Evolutionary conservation across 1,140 invertebrate species (phyloP), one percentile per base, ranked within the genome.

Genomic region (Orchesella cincta): DNA sequence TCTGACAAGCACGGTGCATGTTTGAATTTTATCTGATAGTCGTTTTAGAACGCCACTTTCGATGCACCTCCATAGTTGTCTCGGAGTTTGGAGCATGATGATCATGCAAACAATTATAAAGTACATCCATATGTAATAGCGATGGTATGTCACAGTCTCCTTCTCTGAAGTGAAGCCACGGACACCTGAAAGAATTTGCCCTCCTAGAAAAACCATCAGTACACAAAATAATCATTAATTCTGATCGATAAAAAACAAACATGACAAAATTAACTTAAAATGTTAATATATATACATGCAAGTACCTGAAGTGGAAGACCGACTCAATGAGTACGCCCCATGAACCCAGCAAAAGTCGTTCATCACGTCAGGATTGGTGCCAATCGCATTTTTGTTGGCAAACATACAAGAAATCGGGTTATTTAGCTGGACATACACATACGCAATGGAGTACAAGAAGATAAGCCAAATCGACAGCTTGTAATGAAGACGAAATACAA

Each of bases 401-500:
- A 23, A 46, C 54, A 57, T n/a, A 23, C 54, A 57, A 26, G 54
- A 57, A 57, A 57, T 57, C 14, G 54, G 54, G 26, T 57, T 57
- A 3, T 12, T 18, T 23, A 12, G 26, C 3, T 12, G 12, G 54
- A 57, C 54, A 23, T 57, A 57, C 54, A 57, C 26, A 23, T 57
- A 57, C 12, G 12, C 12, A 23, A 84, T 34, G 29, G 79, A 76
- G 77, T 70, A 83, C 78, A 76, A 81, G 82, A 78, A 79, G 82
- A 88, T 81, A 26, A 86, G 81, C 35, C 85, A 76, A 18, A 87
- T 78, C 12, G 86, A 86, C 1, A 86, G 79, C 36, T 84, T 79
- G 74, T 86, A 87, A 79, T 87, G 87, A 1, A 88, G 81, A 51
- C 84, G 82, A 81, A 86, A 86, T 1, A 88, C 84, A 18, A 85